Evolutionary conservation across 1,140 invertebrate species (phyloP).

Genomic region (Heterodera carotae): DNA sequence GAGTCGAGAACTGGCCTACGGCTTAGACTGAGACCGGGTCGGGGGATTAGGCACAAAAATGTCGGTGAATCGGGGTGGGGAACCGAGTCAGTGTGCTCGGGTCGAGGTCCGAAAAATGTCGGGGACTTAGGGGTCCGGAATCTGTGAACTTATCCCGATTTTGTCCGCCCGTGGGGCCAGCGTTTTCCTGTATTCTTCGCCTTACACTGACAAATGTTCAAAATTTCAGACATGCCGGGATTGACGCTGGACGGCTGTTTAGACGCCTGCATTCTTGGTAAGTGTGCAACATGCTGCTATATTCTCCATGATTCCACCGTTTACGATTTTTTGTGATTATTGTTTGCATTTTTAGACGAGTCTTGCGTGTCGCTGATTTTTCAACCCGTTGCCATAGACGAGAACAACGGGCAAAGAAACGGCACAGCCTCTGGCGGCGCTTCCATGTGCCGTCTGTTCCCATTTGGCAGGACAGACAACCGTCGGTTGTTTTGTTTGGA

Average conservation of each 20-base stretch:
- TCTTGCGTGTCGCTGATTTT: slow-evolving; percentile 46
- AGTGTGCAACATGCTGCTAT: neutral
- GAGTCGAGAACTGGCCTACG: no score
- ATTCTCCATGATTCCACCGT: neutral
- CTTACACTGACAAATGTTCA: slow-evolving; percentile 1
- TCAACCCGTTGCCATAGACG: neutral
- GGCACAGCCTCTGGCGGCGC: neutral
- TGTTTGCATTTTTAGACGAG: slow-evolving; percentile 31
- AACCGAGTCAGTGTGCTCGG: no score
- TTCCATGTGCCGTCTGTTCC: slow-evolving; percentile 43
- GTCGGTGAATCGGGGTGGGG: no score
- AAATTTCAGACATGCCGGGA: slow-evolving; percentile 34
- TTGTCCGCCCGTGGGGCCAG: no score
- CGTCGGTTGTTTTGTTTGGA: neutral
- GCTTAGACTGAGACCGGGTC: no score
- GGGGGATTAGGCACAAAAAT: no score
- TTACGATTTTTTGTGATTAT: no score
- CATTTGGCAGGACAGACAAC: slow-evolving; percentile 38
- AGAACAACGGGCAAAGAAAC: slow-evolving; percentile 2
- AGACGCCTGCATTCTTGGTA: slow-evolving; percentile 41
- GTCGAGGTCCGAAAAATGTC: no score
- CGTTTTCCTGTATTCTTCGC: no score
- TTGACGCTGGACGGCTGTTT: slow-evolving; percentile 38
- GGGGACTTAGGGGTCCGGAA: no score
- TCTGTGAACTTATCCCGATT: no score